phyloP scores from a whole-genome alignment of 2,888 invertebrate genomes.

The Merodon equestris region DNA sequence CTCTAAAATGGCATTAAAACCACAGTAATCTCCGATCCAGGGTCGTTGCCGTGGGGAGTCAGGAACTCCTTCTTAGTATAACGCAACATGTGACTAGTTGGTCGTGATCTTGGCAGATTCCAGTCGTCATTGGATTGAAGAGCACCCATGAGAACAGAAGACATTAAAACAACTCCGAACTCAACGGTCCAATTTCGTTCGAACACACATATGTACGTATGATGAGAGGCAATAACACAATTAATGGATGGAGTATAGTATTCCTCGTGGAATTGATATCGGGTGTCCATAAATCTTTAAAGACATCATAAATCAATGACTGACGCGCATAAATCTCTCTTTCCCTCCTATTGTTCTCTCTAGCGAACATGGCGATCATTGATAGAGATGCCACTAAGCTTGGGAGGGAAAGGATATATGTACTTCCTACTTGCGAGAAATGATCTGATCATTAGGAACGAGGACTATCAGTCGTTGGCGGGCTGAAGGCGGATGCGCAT shows the following conservation, averaged over 20 bases:
- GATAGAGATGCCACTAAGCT: slow-evolving; percentile 18
- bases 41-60: slow-evolving; percentile 4
- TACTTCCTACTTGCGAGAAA: slow-evolving; percentile 10
- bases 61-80: slow-evolving; percentile 22
- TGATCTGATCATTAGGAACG: slow-evolving; percentile 42
- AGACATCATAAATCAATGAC: slow-evolving; percentile 65
- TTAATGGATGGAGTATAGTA: slow-evolving; percentile 23
- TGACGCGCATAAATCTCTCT: slow-evolving; percentile 48
- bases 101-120: slow-evolving; percentile 60
- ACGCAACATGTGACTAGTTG: slow-evolving; percentile 27
- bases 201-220: slow-evolving; percentile 15
- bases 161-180: slow-evolving; percentile 36
- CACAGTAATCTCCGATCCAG: slow-evolving; percentile 28
- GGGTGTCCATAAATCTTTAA: slow-evolving; percentile 67
- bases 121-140: slow-evolving; percentile 48
- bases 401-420: slow-evolving; percentile 4
- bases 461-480: slow-evolving; percentile 3
- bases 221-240: slow-evolving; percentile 38
- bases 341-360: slow-evolving; percentile 14
- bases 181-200: not conserved
- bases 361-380: slow-evolving; percentile 38
- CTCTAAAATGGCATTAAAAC: slow-evolving; percentile 32
- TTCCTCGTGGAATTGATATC: slow-evolving; percentile 43
- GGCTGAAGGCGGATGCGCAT: slow-evolving; percentile 21
- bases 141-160: not conserved